phyloP scores from a whole-genome alignment of 2,888 invertebrate genomes.

The Leptarthrus brevirostris region DNA sequence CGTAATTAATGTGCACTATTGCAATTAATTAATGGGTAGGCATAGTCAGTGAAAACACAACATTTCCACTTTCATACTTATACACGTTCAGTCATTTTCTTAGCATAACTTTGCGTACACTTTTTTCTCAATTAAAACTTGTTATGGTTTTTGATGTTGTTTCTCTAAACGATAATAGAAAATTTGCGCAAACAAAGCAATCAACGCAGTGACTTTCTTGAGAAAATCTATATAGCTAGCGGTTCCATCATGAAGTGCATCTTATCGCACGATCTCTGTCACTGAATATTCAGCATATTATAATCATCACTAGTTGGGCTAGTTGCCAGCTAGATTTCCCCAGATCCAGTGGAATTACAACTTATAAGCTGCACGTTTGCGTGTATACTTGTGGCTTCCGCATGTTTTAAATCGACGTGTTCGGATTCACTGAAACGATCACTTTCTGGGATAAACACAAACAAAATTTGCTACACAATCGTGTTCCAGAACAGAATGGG shows the following conservation, averaged over 20 bases:
- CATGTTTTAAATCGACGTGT: slow-evolving; percentile 10
- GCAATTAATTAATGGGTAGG: not conserved
- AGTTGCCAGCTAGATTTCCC: slow-evolving; percentile 7
- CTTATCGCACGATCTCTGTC: no score
- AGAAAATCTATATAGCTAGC: no score
- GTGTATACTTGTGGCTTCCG: slow-evolving; percentile 21
- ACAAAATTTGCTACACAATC: no score
- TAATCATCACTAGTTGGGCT: not conserved
- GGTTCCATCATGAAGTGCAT: no score
- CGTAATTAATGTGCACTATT: not conserved
- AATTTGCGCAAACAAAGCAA: not conserved
- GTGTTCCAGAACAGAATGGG: no score
- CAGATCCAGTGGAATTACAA: slow-evolving; percentile 6
- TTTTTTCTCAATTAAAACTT: no score
- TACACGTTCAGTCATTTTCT: not conserved
- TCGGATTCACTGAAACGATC: not conserved
- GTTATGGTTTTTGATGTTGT: no score
- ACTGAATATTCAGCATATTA: not conserved
- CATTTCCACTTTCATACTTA: not conserved
- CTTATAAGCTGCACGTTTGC: not conserved
- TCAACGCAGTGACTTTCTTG: not conserved
- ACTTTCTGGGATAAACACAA: not conserved
- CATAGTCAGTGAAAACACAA: not conserved
- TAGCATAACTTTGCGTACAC: not conserved
- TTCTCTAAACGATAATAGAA: not conserved